Base-by-base conservation (phyloP, 2,888 invertebrate genomes). In the Nomada fabriciana region DNA sequence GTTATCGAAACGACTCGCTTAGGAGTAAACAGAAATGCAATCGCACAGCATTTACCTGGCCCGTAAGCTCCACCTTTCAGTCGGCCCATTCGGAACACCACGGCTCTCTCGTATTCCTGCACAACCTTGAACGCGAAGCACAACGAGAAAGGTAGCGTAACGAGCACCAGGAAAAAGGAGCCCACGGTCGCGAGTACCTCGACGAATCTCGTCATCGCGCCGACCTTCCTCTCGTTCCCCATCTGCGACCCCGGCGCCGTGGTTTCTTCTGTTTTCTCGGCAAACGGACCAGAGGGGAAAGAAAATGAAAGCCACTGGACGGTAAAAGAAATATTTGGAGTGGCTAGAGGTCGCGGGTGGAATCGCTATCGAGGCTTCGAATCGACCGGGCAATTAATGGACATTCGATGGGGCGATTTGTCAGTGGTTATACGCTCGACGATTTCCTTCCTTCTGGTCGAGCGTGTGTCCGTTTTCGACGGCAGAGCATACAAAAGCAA, bases 81-180 rank as follows among this genome's bases (percentile, higher is more conserved):
- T 70, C 98, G 95, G 52, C 98, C 98, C 89, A 98, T 95, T 25
- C 98, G 96, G 94, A 98, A 98, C 91, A 98, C 98, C 0, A 98
- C 98, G 2, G 97, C 97, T 90, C 98, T 95, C 93, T 98, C 98
- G 91, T 97, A 98, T 92, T 98, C 98, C 91, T 97, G 97, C 0
- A 97, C 97, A 9, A 97, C 97, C 96, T 98, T 98, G 93, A 98
- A 97, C 93, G 97, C 97, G 93, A 97, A 96, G 93, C 97, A 97
- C 76, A 98, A 94, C 3, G 98, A 97, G 91, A 98, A 96, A 47
- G 98, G 98, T 89, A 98, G 95, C 3, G 98, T 98, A 83, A 97
- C 91, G 89, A 97, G 94, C 92, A 98, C 95, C 29, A 98, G 94
- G 65, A 98, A 91, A 75, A 97, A 94, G 13, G 98, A 97, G 64